Evolutionary conservation across 2,888 invertebrate species (phyloP), one percentile per base, ranked within the genome.

Genomic region (Lasioglossum marginatum): DNA sequence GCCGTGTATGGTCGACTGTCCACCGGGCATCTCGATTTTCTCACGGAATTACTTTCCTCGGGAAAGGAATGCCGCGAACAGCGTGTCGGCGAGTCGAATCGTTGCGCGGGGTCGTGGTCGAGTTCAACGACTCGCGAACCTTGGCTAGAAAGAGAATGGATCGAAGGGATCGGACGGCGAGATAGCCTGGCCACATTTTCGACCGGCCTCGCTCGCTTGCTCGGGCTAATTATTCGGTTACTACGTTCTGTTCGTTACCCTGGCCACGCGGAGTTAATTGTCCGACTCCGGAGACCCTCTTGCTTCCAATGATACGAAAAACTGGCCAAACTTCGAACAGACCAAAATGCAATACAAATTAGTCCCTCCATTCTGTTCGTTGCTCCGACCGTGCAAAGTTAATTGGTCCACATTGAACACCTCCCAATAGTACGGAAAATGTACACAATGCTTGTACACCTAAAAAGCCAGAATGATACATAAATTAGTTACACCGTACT

Each of bases 61-160:
- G 81, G 43, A 81, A 70, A 66, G 88, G 88, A 88, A 88, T 85
- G 86, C 77, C 63, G 81, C 34, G 85, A 43, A 76, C 82, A 70
- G 72, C 80, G 48, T 63, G 78, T 70, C 80, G 74, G 74, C 74
- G 87, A 88, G 85, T 89, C 82, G 87, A 89, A 89, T 89, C 85
- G 81, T 89, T 83, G 87, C 89, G 80, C 87, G 85, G 82, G 87
- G 89, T 89, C 89, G 89, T 87, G 89, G 85, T 82, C 85, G 89
- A 82, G 89, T 89, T 89, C 89, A 89, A 89, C 87, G 89, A 87
- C 89, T 89, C 88, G 60, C 86, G 78, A 79, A 79, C 80, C 77
- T 83, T 77, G 77, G 73, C 37, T 73, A 74, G 81, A 81, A 82
- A 82, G 87, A 82, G 88, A 87, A 85, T 16, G 82, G 81, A 82